Conservation (phyloP, 2,113 vertebrate genomes). For the Aramus guarauna region DNA sequence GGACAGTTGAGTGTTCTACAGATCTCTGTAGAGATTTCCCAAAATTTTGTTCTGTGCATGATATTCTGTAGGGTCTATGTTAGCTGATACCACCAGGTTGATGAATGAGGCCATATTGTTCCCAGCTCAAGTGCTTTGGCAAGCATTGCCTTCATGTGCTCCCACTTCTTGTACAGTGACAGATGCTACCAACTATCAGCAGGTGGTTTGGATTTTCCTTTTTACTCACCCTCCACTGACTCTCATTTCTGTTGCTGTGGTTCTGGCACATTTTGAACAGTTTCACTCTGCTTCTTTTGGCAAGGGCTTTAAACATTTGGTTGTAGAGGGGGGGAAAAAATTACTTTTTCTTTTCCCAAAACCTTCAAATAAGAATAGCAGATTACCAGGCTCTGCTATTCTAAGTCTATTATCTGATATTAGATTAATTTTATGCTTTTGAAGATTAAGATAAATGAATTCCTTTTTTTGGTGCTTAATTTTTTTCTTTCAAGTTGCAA, state of each 20-base stretch:
- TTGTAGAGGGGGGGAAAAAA: not conserved
- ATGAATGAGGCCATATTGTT: not conserved
- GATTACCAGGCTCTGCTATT: not conserved
- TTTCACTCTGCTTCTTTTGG: slow-evolving; percentile 23
- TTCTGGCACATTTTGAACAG: slow-evolving; percentile 16
- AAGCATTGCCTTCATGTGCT: not conserved
- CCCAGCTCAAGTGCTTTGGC: slow-evolving; percentile 6
- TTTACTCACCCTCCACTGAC: not conserved
- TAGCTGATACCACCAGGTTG: not conserved
- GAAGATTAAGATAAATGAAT: not conserved
- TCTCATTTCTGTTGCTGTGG: slow-evolving; percentile 7
- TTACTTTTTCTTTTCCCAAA: not conserved
- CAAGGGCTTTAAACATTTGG: slow-evolving; percentile 17
- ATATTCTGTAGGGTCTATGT: not conserved
- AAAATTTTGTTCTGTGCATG: not conserved
- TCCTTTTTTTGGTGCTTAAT: not conserved
- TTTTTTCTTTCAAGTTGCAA: not conserved
- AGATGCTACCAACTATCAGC: slow-evolving; percentile 43
- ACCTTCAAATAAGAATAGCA: not conserved
- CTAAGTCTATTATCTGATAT: not conserved
- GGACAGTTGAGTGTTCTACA: not conserved
- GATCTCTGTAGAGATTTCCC: not conserved
- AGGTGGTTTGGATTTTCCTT: slow-evolving; percentile 47
- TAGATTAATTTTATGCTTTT: not conserved
- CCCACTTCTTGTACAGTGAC: not conserved